Base-by-base conservation (phyloP, 2,888 invertebrate species). In the Cheilosia pagana region DNA sequence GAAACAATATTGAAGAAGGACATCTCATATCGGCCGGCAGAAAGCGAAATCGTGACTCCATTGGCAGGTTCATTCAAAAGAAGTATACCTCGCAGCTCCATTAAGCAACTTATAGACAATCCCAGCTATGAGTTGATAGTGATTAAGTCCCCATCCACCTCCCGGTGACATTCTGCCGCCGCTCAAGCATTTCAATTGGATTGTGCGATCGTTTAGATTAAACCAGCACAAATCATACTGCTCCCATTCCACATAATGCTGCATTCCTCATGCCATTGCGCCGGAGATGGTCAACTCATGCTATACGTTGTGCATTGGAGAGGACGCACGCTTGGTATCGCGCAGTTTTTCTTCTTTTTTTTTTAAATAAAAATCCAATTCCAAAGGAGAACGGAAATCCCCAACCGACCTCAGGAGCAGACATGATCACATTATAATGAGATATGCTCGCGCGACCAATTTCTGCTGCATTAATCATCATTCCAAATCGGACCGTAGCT, bases 401-500 rank as follows among this genome's bases (percentile, higher is more conserved):
- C 68, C 45, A 21, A 39, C 48, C 79, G 60, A 76, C 75, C 76
- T 79, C 76, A 72, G 76, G 72, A 81, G 81, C 76, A 76, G 86
- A 81, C 86, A 86, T 81, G 86, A 86, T 86, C 86, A 86, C 81
- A 86, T 86, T 86, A 86, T 86, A 86, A 86, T 86, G 86, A 86
- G 86, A 86, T 86, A 86, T 81, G 75, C 86, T 76, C 81, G 86
- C 81, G 86, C 86, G 86, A 81, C 86, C 86, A 86, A 86, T 86
- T 86, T 86, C 76, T 81, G 86, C 72, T 77, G 86, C 86, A 86
- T 86, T 86, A 81, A 86, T 81, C 86, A 86, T 86, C 79, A 81
- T 85, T 79, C 79, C 85, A 75, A 85, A 85, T 76, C 85, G 79
- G 81, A 79, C 71, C 28, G 68, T 70, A 53, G 74, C 83, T 78